phyloP scores from a whole-genome alignment of 2,888 invertebrate genomes.

The Hofmannophila pseudospretella region DNA sequence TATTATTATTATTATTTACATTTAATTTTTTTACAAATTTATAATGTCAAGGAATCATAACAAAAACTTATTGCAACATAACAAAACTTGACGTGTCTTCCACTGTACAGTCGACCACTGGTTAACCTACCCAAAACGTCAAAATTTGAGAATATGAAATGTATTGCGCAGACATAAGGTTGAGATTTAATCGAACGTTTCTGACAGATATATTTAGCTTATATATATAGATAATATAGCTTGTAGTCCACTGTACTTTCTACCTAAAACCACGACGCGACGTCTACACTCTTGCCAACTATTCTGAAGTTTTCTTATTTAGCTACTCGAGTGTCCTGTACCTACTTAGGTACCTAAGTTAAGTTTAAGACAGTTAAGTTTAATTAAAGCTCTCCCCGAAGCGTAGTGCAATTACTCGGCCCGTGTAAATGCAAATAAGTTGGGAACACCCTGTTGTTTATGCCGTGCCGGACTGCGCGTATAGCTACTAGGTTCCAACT shows the following conservation, averaged over 20 bases:
- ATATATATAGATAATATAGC: no score
- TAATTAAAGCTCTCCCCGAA: constrained; percentile 74
- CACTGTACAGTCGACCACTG: no score
- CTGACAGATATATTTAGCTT: no score
- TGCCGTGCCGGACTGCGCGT: constrained; percentile 48
- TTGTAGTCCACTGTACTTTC: not conserved
- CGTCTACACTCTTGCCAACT: not conserved
- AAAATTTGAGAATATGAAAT: no score
- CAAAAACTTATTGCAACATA: no score
- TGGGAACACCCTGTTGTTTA: constrained; percentile 64
- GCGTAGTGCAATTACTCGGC: constrained; percentile 72
- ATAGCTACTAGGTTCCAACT: constrained; percentile 23
- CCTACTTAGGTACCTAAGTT: constrained; percentile 54
- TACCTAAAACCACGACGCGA: not conserved
- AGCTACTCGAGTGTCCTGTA: constrained; percentile 55
- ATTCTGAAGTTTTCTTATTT: constrained; percentile 60
- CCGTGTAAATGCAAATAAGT: constrained; percentile 76
- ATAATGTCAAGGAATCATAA: no score
- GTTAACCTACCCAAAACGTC: no score
- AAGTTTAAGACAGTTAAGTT: constrained; percentile 66
- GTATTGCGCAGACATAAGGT: no score
- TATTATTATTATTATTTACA: no score
- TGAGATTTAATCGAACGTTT: no score
- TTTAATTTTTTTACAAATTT: no score
- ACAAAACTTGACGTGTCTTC: no score